Evolutionary conservation across 2,797 vertebrate genomes (phyloP), one percentile per base, ranked within the genome.

Genomic region (Mus caroli): DNA sequence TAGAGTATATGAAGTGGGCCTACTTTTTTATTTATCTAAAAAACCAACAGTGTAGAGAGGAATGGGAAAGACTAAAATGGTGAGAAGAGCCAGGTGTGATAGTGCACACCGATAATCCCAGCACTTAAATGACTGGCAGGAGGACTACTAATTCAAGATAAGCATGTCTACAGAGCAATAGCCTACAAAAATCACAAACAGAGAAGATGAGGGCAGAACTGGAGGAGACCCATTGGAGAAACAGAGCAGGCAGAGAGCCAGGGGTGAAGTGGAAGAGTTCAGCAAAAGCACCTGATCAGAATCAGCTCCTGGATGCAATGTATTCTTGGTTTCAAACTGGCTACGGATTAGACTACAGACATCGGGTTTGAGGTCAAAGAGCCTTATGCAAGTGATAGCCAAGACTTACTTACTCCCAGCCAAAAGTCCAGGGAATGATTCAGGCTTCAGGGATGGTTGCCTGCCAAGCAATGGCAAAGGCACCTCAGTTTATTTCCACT

Each of bases 281-380:
- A 73, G 67, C 31, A 82, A 88, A 56, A 11, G 37, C 83, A 26
- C 69, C 58, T 78, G 20, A 12, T 64, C 56, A 46, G 76, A 89
- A 92, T 19, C 43, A 64, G 69, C 28, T 17, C 13, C 6, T 4
- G 10, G 15, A 71, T 11, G 2, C 37, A 83, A 58, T 26, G 12
- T 7, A 52, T 75, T n/a, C 20, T 79, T 84, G 40, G 91, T 93
- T 93, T 73, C 85, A 31, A 15, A 50, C 46, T 40, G 40, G 28
- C 78, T 91, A 40, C 50, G 64, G 31, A 54, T 71, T 31, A 87
- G 10, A 22, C 89, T 19, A 58, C 80, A 86, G 52, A 52, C 14
- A 24, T 64, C 73, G 64, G 76, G 37, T 58, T 92, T 95, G 85
- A 88, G 73, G 84, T 77, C 67, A 77, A 93, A 90, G 58, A 73